Percentiles rank a stretch among this genome's conserved stretches.
Evolutionary conservation across 2,113 vertebrate genomes (phyloP).

Genomic region (Leucopternis melanops): DNA sequence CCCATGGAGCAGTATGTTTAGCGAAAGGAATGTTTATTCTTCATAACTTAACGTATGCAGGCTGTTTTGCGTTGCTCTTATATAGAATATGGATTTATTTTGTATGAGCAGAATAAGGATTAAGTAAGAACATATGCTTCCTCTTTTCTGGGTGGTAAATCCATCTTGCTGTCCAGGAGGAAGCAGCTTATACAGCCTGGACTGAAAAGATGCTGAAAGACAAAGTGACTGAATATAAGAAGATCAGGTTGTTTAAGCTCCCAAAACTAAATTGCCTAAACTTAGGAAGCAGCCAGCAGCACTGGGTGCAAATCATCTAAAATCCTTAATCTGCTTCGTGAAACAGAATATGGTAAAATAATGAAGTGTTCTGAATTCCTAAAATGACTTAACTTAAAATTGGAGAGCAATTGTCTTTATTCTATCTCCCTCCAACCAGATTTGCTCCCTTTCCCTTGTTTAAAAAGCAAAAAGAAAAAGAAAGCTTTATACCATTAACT

Average conservation of each 20-base stretch:
- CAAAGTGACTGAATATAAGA: conserved; percentile 16
- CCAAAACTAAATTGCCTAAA: background rate
- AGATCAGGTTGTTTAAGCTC: conserved; percentile 34
- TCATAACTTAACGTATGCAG: background rate
- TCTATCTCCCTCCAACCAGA: background rate
- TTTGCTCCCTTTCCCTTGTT: background rate
- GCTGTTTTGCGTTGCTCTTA: background rate
- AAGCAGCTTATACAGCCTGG: background rate
- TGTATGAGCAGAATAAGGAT: background rate
- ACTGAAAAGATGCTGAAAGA: conserved; percentile 25
- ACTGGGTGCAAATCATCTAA: background rate
- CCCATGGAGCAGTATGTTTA: background rate
- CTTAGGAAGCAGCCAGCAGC: conserved; percentile 10
- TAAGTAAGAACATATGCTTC: conserved; percentile 25
- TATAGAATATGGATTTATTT: conserved; percentile 5
- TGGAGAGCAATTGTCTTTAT: too few species aligned
- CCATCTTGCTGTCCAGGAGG: background rate
- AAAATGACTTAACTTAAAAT: background rate
- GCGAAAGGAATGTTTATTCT: background rate
- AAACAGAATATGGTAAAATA: conserved; percentile 8
- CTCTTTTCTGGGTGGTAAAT: conserved; percentile 25
- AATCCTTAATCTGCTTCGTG: conserved; percentile 17
- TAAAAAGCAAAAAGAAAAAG: background rate
- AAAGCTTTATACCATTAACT: background rate
- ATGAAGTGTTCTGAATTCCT: conserved; percentile 4